Base-by-base conservation (phyloP, 2,113 vertebrate species). In the Erinaceus europaeus region DNA sequence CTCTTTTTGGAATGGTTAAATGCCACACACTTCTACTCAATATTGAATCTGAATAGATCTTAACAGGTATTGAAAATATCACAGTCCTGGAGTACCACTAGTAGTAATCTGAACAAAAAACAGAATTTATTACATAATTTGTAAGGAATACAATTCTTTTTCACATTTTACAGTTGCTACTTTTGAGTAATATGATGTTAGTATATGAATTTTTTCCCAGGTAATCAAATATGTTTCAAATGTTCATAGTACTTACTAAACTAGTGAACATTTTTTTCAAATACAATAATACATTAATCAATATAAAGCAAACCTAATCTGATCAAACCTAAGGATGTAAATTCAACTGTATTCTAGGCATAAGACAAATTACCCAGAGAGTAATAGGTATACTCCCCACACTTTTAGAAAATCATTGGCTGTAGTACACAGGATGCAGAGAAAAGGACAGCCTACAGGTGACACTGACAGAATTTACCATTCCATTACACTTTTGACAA, bases 271-370 rank as follows among this genome's bases (percentile, higher is more conserved):
- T 0, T 67, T 32, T 78, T 96, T 95, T 84, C 71, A 94, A 92
- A 95, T 75, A 17, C 95, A 91, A 79, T 62, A 50, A 93, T 40
- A 17, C 95, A 91, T 81, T 62, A 50, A 93, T 40, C 23, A 68
- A n/a, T 9, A 36, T 69, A 78, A 46, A 13, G 90, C 91, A 94
- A n/a, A n/a, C n/a, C n/a, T n/a, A n/a, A n/a, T n/a, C n/a, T 74
- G 77, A 48, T 93, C 6, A 75, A 18, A 69, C 80, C 94, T 92
- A 89, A 91, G 44, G 57, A 93, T 18, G 27, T 76, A 91, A 92
- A 38, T 80, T 92, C 82, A 94, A 88, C 96, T 95, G 34, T 29
- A 96, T 94, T 96, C 76, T 64, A 95, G 73, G 96, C 68, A 88
- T 72, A 92, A 94, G 89, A 96, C 42, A 94, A 90, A 65, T 94